Percentiles rank a stretch among this genome's conserved stretches.
phyloP scores from a whole-genome alignment of 1,140 invertebrate species.

The Euwallacea similis region DNA sequence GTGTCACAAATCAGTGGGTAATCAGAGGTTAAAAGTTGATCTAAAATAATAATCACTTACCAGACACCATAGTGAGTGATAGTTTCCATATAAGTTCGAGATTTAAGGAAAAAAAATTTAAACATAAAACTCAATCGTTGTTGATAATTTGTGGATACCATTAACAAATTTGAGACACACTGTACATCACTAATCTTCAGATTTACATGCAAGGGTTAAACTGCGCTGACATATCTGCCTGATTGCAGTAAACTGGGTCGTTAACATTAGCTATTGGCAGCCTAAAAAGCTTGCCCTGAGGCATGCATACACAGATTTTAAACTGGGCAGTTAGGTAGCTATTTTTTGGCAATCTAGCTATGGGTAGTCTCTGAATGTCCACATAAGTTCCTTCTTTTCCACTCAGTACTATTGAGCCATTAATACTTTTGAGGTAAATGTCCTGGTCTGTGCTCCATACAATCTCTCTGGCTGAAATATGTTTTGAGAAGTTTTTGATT shows the following conservation, averaged over 20 bases:
- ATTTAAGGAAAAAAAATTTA: too few species aligned
- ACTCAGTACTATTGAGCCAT: constrained; percentile 73
- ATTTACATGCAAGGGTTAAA: constrained; percentile 70
- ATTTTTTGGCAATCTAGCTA: constrained; percentile 59
- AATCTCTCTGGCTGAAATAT: constrained; percentile 50
- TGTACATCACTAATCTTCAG: too few species aligned
- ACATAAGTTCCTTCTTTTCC: constrained; percentile 71
- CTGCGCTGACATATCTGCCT: constrained; percentile 63
- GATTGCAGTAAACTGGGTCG: constrained; percentile 64
- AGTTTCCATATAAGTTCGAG: too few species aligned
- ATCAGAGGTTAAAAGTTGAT: too few species aligned
- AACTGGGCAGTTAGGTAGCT: constrained; percentile 63
- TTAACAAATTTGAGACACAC: too few species aligned
- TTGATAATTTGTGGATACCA: too few species aligned
- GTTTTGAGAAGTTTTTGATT: not conserved
- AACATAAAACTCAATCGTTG: too few species aligned
- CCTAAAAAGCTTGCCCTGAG: constrained; percentile 77
- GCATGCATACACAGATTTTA: constrained; percentile 88
- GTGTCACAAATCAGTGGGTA: too few species aligned
- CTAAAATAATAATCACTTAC: too few species aligned
- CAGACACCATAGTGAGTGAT: too few species aligned
- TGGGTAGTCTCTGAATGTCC: constrained; percentile 72
- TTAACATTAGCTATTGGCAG: constrained; percentile 60
- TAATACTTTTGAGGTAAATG: constrained; percentile 75
- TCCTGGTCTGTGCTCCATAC: constrained; percentile 76